Base-by-base conservation (phyloP, 2,888 invertebrate genomes). In the Digitonthophagus gazella region DNA sequence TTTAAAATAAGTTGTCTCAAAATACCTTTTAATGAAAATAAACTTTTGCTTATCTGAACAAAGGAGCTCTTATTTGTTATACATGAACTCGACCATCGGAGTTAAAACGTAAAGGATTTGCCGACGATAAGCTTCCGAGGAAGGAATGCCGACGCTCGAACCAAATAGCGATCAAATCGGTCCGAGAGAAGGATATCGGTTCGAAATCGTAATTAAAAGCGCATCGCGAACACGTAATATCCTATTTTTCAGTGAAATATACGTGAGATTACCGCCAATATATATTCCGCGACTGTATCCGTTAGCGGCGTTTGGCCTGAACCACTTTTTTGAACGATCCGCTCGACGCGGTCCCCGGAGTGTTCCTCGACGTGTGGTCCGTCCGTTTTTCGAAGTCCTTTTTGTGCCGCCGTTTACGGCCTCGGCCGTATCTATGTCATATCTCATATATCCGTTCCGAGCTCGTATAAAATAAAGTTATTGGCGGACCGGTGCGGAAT, bases 231-330 rank as follows among this genome's bases (percentile, higher is more conserved):
- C 15, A 55, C 56, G 63, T 67, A 67, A 67, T 67, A 67, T 58
- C 54, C 57, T 67, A 69, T 67, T 69, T 67, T 64, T 64, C 56
- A 69, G 20, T 57, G 66, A 72, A 71, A 72, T 71, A 69, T 70
- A 66, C 70, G 70, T 68, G 57, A 63, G 69, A 70, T 72, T 72
- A 72, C 67, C 67, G 69, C 67, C 72, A 67, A 74, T 74, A 73
- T 72, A 71, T 75, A 75, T 75, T 74, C 74, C 65, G 66, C 67
- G 68, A 68, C 70, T 68, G 74, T 75, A 75, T 72, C 70, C 68
- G 69, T 64, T 71, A 66, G 67, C 72, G 67, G 69, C 69, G 72
- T 74, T 73, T 71, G 72, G 72, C 71, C 71, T 68, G 72, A 70
- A 74, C 75, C 67, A 72, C 72, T 75, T 75, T 75, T 75, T 75